phyloP scores from a whole-genome alignment of 1,140 invertebrate genomes.

The Oedothorax gibbosus region DNA sequence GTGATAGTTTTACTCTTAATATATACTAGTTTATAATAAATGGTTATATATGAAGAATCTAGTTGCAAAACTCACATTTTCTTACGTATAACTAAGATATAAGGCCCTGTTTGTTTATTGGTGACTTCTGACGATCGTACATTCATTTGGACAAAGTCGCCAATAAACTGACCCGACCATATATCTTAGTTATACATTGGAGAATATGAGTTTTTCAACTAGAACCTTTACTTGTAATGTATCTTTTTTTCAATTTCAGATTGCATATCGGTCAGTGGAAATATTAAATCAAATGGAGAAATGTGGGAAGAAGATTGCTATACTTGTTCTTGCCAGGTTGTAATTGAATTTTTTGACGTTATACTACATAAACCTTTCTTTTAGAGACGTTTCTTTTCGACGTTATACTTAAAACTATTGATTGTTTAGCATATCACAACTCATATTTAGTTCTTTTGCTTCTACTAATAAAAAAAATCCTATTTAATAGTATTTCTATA shows the following conservation, averaged over 20 bases:
- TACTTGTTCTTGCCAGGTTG: conserved; percentile 49
- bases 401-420: background rate
- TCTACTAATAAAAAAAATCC: background rate
- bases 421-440: background rate
- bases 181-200: background rate
- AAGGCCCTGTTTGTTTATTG: too few species aligned
- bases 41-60: too few species aligned
- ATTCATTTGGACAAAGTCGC: background rate
- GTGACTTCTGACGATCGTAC: too few species aligned
- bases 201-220: too few species aligned
- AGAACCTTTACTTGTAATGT: too few species aligned
- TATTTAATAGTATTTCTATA: background rate
- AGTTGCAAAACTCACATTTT: too few species aligned
- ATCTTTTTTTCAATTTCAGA: conserved; percentile 28
- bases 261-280: conserved; percentile 36
- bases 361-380: too few species aligned
- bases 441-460: background rate
- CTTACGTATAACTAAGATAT: too few species aligned
- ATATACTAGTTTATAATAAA: too few species aligned
- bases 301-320: conserved; percentile 52
- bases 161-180: background rate
- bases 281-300: conserved; percentile 23
- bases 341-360: background rate
- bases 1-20: too few species aligned
- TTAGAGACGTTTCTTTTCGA: background rate